phyloP scores from a whole-genome alignment of 1,140 invertebrate genomes.

The Nomia melanderi region DNA sequence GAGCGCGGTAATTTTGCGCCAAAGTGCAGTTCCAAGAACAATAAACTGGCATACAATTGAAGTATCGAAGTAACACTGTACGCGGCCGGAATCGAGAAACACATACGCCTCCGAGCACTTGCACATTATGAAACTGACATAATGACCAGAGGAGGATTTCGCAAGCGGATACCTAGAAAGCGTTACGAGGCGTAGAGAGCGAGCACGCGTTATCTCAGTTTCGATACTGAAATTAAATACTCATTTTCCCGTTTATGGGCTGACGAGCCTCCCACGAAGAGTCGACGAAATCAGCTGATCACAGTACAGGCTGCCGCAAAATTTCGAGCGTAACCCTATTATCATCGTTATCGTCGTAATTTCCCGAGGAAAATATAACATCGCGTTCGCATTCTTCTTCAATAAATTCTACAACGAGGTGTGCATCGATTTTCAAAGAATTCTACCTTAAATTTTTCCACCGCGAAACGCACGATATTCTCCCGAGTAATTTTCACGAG shows the following conservation, averaged over 20 bases:
- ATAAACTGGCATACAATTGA: neutral
- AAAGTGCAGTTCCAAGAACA: too few relatives aligned
- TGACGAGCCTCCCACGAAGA: neutral
- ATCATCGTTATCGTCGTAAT: neutral
- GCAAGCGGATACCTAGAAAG: conserved; percentile 57
- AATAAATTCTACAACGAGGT: too few relatives aligned
- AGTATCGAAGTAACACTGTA: neutral
- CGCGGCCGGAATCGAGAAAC: conserved; percentile 19
- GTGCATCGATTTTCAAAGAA: too few relatives aligned
- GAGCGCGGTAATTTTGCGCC: too few relatives aligned
- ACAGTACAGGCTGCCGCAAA: neutral
- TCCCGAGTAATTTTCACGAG: too few relatives aligned
- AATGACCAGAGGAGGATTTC: conserved; percentile 47
- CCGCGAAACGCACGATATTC: neutral
- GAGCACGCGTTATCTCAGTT: conserved; percentile 35
- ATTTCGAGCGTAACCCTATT: neutral
- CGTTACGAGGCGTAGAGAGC: conserved; percentile 38
- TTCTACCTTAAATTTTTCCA: too few relatives aligned
- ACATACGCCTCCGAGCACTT: conserved; percentile 25
- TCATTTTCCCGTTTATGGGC: conserved; percentile 11
- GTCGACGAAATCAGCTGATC: neutral
- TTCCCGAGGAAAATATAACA: too few relatives aligned
- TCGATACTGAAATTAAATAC: conserved; percentile 34
- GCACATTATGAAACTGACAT: conserved; percentile 58
- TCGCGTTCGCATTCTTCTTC: too few relatives aligned